phyloP scores from a whole-genome alignment of 2,888 invertebrate genomes.

The Cheilosia scutellata region DNA sequence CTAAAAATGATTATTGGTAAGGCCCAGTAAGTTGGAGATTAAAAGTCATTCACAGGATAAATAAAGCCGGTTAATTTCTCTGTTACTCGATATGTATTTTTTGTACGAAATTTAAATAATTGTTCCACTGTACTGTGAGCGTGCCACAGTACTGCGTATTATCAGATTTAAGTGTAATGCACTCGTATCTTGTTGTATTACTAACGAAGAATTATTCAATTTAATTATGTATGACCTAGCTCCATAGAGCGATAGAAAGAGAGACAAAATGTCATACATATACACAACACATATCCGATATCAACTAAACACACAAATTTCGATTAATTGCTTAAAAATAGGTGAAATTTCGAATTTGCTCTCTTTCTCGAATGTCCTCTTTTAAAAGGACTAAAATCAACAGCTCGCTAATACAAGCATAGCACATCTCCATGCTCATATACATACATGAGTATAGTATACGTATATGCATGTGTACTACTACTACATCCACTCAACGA shows the following conservation, averaged over 20 bases:
- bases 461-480: conserved; percentile 14
- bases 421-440: conserved; percentile 1
- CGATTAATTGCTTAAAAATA: neutral
- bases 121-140: neutral
- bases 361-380: neutral
- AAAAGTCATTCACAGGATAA: too few relatives aligned
- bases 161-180: conserved; percentile 65
- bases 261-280: neutral
- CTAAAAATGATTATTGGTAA: too few relatives aligned
- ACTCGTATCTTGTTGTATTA: conserved; percentile 38
- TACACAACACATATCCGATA: neutral
- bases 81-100: too few relatives aligned
- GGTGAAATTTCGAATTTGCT: neutral
- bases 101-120: too few relatives aligned
- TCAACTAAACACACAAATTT: neutral
- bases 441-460: too few relatives aligned
- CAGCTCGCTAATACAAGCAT: conserved; percentile 31
- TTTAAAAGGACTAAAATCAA: conserved; percentile 32
- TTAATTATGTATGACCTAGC: conserved; percentile 14
- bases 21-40: too few relatives aligned
- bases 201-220: conserved; percentile 64
- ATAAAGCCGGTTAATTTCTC: too few relatives aligned
- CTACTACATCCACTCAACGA: conserved; percentile 36
- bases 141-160: conserved; percentile 53
- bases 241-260: neutral